These are phyloP conservation scores for Condylura cristata DNA, from an alignment of 2,113 vertebrate species.

Conservation along the genomic window DNA sequence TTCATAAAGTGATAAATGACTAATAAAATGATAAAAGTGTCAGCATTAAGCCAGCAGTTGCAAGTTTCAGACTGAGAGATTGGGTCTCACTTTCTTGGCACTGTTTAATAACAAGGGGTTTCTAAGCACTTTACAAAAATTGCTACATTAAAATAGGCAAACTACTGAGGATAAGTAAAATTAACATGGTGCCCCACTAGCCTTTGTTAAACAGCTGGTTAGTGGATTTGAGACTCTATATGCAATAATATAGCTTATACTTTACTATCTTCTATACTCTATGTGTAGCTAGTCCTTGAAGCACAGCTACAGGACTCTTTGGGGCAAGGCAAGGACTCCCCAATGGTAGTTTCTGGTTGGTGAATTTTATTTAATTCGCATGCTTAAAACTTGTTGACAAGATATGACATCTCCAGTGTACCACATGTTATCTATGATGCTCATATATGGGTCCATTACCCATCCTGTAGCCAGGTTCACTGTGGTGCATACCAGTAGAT, in stretches of 20 bases:
- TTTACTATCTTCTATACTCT: too few species aligned
- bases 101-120: too few species aligned
- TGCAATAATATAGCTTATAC: too few species aligned
- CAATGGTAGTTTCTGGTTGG: not conserved
- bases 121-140: too few species aligned
- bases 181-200: not conserved
- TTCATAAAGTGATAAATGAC: not conserved
- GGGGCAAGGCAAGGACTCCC: not conserved
- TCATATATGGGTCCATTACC: not conserved
- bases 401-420: not conserved
- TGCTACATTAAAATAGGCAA: not conserved
- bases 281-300: too few species aligned
- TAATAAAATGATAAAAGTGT: not conserved
- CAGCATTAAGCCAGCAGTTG: not conserved
- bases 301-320: fast-evolving
- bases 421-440: not conserved
- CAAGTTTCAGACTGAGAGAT: not conserved
- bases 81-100: not conserved
- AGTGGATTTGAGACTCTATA: not conserved
- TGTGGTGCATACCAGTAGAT: not conserved
- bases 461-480: not conserved
- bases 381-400: not conserved
- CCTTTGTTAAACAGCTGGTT: not conserved
- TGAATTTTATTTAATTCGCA: not conserved
- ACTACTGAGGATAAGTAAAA: not conserved